Conservation (phyloP, 2,888 invertebrate genomes). For the Hypolimnas misippus region DNA sequence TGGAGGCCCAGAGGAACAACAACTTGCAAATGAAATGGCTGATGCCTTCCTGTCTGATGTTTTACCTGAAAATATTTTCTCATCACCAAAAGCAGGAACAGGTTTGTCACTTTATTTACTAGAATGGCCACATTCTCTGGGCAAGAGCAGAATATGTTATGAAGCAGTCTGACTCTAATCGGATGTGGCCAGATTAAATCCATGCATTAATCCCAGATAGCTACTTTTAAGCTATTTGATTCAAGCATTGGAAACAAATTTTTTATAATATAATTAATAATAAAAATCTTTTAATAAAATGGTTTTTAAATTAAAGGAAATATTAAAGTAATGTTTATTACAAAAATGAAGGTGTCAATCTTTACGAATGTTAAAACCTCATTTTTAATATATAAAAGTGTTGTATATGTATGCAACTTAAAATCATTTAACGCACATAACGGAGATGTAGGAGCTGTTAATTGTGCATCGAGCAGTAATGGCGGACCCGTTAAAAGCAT, state of each 20-base stretch:
- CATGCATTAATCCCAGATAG: conserved; percentile 81
- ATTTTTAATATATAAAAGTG: too few relatives aligned
- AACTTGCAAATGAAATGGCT: conserved; percentile 98
- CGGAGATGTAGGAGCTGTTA: too few relatives aligned
- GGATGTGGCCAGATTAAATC: conserved; percentile 76
- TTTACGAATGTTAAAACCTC: too few relatives aligned
- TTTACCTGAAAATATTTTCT: conserved; percentile 96
- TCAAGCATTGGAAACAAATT: conserved; percentile 79
- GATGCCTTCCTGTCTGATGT: conserved; percentile 98
- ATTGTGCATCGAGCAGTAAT: too few relatives aligned
- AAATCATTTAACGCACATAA: too few relatives aligned
- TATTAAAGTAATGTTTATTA: too few relatives aligned
- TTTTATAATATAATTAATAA: too few relatives aligned
- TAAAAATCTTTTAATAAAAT: too few relatives aligned
- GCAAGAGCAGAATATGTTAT: conserved; percentile 73
- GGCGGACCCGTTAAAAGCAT: too few relatives aligned
- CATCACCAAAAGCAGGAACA: conserved; percentile 97
- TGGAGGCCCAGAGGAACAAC: conserved; percentile 95
- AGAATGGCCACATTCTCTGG: conserved; percentile 77
- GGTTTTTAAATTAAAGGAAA: too few relatives aligned
- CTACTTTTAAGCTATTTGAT: conserved; percentile 74
- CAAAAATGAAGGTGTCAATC: too few relatives aligned
- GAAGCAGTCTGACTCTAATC: conserved; percentile 77
- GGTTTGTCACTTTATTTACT: conserved; percentile 55
- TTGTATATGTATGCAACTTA: too few relatives aligned